Percentiles rank a stretch among this genome's conserved stretches.
These are phyloP conservation scores for Chelmon rostratus DNA, from an alignment of 2,797 vertebrate genomes.

Conservation along the genomic window DNA sequence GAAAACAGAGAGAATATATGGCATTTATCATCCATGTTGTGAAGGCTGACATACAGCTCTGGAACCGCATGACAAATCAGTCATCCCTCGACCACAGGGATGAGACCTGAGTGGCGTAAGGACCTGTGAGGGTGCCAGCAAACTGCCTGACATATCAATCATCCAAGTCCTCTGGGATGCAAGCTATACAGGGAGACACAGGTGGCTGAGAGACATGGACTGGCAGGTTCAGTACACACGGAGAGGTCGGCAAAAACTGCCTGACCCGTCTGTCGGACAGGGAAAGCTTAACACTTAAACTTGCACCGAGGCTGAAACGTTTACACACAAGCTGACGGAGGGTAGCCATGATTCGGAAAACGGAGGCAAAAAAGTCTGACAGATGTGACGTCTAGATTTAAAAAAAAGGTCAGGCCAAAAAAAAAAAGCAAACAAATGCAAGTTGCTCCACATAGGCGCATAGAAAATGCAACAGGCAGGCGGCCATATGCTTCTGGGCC, in stretches of 20 bases:
- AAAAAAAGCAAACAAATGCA: slow-evolving; percentile 42
- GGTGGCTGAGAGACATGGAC: slow-evolving; percentile 66
- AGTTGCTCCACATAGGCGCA: slow-evolving; percentile 23
- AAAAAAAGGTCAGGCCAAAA: slow-evolving; percentile 32
- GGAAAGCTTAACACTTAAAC: slow-evolving; percentile 20
- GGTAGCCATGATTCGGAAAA: neutral
- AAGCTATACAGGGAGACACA: slow-evolving; percentile 60
- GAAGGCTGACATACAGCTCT: slow-evolving; percentile 48
- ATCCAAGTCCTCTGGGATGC: slow-evolving; percentile 60
- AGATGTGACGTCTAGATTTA: slow-evolving; percentile 14
- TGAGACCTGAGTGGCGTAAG: slow-evolving; percentile 57
- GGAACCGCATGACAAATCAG: slow-evolving; percentile 67
- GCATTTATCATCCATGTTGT: slow-evolving; percentile 57
- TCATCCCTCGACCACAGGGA: slow-evolving; percentile 59
- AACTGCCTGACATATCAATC: slow-evolving; percentile 79
- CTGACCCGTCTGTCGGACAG: slow-evolving; percentile 33
- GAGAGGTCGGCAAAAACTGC: slow-evolving; percentile 42
- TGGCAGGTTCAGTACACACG: slow-evolving; percentile 60
- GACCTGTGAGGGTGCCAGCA: slow-evolving; percentile 65
- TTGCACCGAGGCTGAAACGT: neutral
- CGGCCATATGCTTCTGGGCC: slow-evolving; percentile 67
- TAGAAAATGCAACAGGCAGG: slow-evolving; percentile 58
- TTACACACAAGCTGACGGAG: slow-evolving; percentile 17
- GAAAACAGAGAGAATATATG: slow-evolving; percentile 29
- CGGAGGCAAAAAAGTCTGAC: neutral